These are phyloP conservation scores for Dioctria linearis DNA, from an alignment of 2,888 invertebrate genomes.

Conservation along the genomic window DNA sequence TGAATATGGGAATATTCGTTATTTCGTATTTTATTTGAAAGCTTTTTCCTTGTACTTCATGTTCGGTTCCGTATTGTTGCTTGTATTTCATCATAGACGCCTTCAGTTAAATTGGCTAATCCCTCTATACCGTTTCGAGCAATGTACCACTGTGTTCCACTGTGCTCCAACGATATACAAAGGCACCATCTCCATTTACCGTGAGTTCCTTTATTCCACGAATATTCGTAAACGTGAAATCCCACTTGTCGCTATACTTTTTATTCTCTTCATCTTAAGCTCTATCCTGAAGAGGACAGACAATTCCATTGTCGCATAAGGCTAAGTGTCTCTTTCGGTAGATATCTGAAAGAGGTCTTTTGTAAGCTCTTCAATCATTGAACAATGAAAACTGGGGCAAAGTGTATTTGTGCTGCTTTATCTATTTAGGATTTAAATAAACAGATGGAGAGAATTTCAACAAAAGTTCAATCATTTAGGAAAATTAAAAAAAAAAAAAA, in stretches of 20 bases:
- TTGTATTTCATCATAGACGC: neutral
- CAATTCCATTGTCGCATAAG: conserved; percentile 56
- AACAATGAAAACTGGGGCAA: conserved; percentile 50
- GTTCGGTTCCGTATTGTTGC: neutral
- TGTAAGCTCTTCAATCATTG: conserved; percentile 53
- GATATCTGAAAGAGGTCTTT: conserved; percentile 39
- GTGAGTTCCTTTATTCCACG: neutral
- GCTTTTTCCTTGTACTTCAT: conserved; percentile 24
- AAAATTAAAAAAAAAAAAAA: conserved; percentile 19
- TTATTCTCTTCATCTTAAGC: conserved; percentile 34
- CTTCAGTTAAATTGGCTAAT: conserved; percentile 23
- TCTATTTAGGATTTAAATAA: conserved; percentile 46
- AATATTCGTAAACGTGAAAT: conserved; percentile 32
- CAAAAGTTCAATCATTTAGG: conserved; percentile 49
- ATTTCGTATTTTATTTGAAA: conserved; percentile 38
- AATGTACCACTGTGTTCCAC: neutral
- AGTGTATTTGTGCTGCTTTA: conserved; percentile 51
- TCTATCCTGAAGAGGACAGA: conserved; percentile 27
- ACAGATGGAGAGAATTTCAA: conserved; percentile 25
- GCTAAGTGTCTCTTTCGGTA: conserved; percentile 46
- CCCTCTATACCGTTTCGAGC: neutral
- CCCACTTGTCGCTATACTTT: conserved; percentile 44
- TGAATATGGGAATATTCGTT: conserved; percentile 5
- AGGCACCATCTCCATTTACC: neutral
- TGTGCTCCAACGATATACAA: neutral